These are phyloP conservation scores for Melanotaenia nigrans DNA, from an alignment of 2,797 vertebrate species.

Conservation along the genomic window DNA sequence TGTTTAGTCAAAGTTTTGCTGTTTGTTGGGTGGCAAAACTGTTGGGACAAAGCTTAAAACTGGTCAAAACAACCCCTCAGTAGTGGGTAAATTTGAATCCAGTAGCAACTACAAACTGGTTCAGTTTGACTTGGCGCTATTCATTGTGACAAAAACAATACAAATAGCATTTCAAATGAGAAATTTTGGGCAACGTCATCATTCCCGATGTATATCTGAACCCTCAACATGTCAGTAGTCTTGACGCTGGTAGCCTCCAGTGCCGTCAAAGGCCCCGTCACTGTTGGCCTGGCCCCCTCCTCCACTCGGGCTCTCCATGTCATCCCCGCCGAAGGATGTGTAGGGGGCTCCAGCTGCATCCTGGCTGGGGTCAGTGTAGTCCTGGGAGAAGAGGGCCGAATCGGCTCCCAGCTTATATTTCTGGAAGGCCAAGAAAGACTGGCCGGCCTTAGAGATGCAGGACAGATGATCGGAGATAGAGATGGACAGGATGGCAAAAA, in stretches of 20 bases:
- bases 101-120: not conserved
- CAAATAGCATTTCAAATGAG: slow-evolving; percentile 14
- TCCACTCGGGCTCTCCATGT: slow-evolving; percentile 82
- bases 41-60: not conserved
- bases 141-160: slow-evolving; percentile 24
- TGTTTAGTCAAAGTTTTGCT: not conserved
- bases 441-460: slow-evolving; percentile 84
- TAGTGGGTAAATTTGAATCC: not conserved
- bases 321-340: slow-evolving; percentile 80
- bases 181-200: slow-evolving; percentile 35
- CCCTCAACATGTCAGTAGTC: slow-evolving; percentile 78
- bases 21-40: not conserved
- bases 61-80: not conserved
- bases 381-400: slow-evolving; percentile 96
- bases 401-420: slow-evolving; percentile 94
- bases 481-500: not conserved
- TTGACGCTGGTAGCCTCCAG: slow-evolving; percentile 92
- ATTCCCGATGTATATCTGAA: not conserved
- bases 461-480: not conserved
- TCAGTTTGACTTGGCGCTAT: slow-evolving; percentile 2
- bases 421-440: slow-evolving; percentile 93
- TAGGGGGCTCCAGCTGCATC: slow-evolving; percentile 89
- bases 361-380: slow-evolving; percentile 97
- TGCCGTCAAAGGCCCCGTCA: slow-evolving; percentile 85
- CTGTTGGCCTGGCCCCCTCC: slow-evolving; percentile 83